A percentile compares a stretch with the other conserved stretches of the same genome.
Conservation (phyloP, 2,113 vertebrate species). For the Neotoma lepida region DNA sequence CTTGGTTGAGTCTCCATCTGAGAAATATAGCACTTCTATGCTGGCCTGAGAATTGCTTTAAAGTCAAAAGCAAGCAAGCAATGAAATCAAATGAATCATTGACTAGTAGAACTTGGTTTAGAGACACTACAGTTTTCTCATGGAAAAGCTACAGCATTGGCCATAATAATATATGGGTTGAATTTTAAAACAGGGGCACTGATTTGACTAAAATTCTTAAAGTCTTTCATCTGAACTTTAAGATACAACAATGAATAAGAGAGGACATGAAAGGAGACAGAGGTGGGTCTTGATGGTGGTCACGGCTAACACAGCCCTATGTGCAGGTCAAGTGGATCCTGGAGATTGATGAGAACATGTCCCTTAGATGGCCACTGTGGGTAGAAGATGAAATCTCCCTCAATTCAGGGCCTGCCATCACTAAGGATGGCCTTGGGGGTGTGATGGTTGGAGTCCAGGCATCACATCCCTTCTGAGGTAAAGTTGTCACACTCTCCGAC, state of each 20-base stretch:
- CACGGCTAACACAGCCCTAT: too few species aligned
- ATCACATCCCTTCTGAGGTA: neutral
- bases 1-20: neutral
- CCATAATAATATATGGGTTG: neutral
- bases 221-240: neutral
- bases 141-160: too few species aligned
- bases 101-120: neutral
- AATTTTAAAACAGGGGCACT: neutral
- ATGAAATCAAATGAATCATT: neutral
- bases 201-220: neutral
- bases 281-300: neutral
- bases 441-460: neutral
- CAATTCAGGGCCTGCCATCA: neutral
- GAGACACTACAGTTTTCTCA: neutral
- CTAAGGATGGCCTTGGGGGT: neutral
- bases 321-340: neutral
- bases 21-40: neutral
- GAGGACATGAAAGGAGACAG: neutral
- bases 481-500: neutral
- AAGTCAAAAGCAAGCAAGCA: neutral
- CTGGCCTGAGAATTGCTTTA: neutral
- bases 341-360: neutral
- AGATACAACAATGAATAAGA: neutral
- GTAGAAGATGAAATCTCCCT: neutral
- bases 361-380: fast-evolving